A percentile compares a stretch with the other conserved stretches of the same genome.
Evolutionary conservation across 2,113 vertebrate genomes (phyloP).

Genomic region (Rhinopomastus cyanomelas): DNA sequence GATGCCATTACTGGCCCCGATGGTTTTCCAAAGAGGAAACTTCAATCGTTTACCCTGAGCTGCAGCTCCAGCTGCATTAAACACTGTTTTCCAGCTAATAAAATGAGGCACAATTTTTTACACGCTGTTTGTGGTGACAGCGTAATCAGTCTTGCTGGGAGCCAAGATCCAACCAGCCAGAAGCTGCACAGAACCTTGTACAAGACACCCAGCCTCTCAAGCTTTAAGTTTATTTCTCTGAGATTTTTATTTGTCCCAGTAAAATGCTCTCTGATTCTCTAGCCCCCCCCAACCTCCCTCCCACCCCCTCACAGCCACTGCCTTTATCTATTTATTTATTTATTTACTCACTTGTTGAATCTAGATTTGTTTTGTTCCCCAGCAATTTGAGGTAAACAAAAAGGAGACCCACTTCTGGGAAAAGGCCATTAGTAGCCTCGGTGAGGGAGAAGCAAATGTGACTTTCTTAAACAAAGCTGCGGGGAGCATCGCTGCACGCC

Average conservation of each 20-base stretch:
- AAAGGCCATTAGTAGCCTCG: slow-evolving; percentile 41
- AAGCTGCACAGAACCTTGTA: neutral
- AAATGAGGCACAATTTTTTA: slow-evolving; percentile 51
- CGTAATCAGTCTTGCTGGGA: slow-evolving; percentile 31
- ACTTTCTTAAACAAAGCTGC: slow-evolving; percentile 43
- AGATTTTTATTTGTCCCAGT: neutral
- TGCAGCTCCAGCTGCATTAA: slow-evolving; percentile 47
- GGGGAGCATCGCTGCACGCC: slow-evolving; percentile 50
- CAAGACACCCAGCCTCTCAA: neutral
- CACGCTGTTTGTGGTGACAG: slow-evolving; percentile 52
- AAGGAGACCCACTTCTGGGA: slow-evolving; percentile 46
- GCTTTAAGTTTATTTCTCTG: neutral
- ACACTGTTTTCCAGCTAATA: slow-evolving; percentile 41
- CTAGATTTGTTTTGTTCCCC: slow-evolving; percentile 31
- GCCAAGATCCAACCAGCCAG: neutral
- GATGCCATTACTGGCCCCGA: slow-evolving; percentile 14
- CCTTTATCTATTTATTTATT: slow-evolving; percentile 26
- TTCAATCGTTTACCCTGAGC: slow-evolving; percentile 21
- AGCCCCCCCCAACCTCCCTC: too few relatives aligned
- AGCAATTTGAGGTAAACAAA: slow-evolving; percentile 64
- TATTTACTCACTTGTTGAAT: slow-evolving; percentile 37
- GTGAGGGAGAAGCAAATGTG: slow-evolving; percentile 44
- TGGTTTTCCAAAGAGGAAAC: slow-evolving; percentile 48
- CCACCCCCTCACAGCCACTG: too few relatives aligned
- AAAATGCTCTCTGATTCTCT: neutral